Evolutionary conservation across 92 coral and sea anemone genomes (phyloP).

Genomic region (Palythoa caribaeorum): DNA sequence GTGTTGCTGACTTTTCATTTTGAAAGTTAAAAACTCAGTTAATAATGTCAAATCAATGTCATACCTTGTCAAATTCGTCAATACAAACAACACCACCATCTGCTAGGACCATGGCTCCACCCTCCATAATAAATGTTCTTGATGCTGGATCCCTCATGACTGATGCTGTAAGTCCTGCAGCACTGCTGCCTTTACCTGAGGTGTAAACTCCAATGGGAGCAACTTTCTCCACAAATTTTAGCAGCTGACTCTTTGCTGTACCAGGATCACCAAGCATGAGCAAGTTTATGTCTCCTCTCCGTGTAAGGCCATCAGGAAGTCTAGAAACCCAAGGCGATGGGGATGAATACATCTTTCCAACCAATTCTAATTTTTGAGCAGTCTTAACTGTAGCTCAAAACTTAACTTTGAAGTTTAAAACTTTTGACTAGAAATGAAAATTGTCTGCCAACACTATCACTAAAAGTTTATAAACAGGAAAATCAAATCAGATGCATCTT

Average conservation of each 20-base stretch:
- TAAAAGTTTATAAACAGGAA: too few relatives aligned
- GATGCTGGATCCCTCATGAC: conserved; percentile 98
- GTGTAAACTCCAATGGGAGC: conserved; percentile 97
- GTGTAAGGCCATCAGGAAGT: conserved; percentile 96
- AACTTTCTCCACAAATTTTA: conserved; percentile 97
- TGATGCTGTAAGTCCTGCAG: conserved; percentile 98
- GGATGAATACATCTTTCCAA: neutral
- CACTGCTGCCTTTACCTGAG: conserved; percentile 98
- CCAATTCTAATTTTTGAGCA: neutral
- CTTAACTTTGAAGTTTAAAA: neutral
- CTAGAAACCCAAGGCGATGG: conserved; percentile 39
- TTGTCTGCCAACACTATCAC: too few relatives aligned
- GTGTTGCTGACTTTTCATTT: neutral
- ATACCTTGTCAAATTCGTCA: conserved; percentile 99
- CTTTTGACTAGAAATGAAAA: too few relatives aligned
- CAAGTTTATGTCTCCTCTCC: conserved; percentile 97
- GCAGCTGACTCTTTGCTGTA: conserved; percentile 98
- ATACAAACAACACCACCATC: conserved; percentile 99
- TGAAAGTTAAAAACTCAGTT: neutral
- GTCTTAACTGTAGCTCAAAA: neutral
- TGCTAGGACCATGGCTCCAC: conserved; percentile 99
- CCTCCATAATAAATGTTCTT: conserved; percentile 98
- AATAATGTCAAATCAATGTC: neutral
- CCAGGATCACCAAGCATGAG: conserved; percentile 98
- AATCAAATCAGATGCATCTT: too few relatives aligned